phyloP scores from a whole-genome alignment of 2,113 vertebrate species.

The Hyperoodon ampullatus region DNA sequence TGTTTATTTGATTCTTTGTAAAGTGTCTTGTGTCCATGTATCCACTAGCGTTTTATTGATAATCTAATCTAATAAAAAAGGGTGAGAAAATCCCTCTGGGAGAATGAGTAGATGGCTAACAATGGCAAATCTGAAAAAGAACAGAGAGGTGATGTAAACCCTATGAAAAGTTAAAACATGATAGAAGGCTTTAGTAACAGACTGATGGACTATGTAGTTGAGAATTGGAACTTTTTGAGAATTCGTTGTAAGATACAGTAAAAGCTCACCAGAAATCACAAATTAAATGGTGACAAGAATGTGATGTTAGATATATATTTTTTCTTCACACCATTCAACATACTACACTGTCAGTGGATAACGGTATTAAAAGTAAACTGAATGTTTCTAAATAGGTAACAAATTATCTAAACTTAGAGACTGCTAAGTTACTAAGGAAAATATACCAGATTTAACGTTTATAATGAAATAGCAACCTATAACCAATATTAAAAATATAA shows the following conservation, averaged over 20 bases:
- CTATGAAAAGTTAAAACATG: conserved; percentile 17
- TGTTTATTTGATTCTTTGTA: background rate
- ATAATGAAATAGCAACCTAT: background rate
- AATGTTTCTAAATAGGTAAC: background rate
- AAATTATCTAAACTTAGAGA: background rate
- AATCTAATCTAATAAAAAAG: background rate
- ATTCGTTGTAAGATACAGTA: background rate
- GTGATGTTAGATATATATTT: background rate
- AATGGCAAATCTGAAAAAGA: background rate
- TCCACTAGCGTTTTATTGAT: background rate
- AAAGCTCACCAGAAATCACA: background rate
- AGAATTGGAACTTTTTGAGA: background rate
- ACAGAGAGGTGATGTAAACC: background rate
- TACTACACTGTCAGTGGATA: background rate
- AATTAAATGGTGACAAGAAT: background rate
- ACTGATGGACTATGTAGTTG: background rate
- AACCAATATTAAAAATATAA: conserved; percentile 9
- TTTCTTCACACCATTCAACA: background rate
- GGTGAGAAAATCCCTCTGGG: background rate
- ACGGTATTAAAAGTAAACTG: background rate
- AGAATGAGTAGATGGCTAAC: background rate
- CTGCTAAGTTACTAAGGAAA: background rate
- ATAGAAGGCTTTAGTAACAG: background rate
- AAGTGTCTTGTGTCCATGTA: background rate
- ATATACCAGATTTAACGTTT: background rate